Evolutionary conservation across 1,140 invertebrate genomes (phyloP), one percentile per base, ranked within the genome.

Genomic region (Fopius arisanus): DNA sequence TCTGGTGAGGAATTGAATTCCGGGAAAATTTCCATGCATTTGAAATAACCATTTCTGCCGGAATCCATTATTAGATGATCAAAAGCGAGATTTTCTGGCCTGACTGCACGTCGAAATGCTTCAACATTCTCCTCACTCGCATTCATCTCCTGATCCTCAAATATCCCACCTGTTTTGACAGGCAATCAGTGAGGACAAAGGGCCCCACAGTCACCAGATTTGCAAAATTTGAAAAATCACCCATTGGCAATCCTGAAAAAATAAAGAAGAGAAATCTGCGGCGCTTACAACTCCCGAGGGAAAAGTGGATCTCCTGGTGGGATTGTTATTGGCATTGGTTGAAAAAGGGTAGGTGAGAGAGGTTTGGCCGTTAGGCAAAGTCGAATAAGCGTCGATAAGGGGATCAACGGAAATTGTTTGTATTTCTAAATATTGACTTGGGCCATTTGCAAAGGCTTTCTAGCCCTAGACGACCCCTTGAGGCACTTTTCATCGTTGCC

Each of bases 321-420:
- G 10, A 59, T 59, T 23, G 12, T 6, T 33, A 54, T 59, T 59
- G 6, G 28, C 26, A 54, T 70, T 59, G 16, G 43, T 33, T 4
- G 19, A 0, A 59, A 70, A 54, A 19, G 6, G 21, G 9, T 59
- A 28, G 21, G 19, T 26, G 23, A 26, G 41, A 67, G 37, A 40
- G 23, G 19, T 43, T 12, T 7, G 65, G 67, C 68, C 63, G 74
- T 75, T 71, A 70, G 43, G 68, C 28, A 59, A 67, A 68, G 70
- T 76, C 69, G 65, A 76, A 54, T 70, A 41, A 75, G 59, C 70
- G 48, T 43, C 70, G 72, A 74, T 78, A 77, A 75, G 74, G 67
- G 78, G 78, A 78, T 78, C 41, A 48, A 28, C 29, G 16, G 65
- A 75, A 78, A 78, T 78, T 75, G 77, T 78, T 78, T 76, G 75